Evolutionary conservation across 2,888 invertebrate genomes (phyloP), one percentile per base, ranked within the genome.

Genomic region (Syrphus vitripennis): DNA sequence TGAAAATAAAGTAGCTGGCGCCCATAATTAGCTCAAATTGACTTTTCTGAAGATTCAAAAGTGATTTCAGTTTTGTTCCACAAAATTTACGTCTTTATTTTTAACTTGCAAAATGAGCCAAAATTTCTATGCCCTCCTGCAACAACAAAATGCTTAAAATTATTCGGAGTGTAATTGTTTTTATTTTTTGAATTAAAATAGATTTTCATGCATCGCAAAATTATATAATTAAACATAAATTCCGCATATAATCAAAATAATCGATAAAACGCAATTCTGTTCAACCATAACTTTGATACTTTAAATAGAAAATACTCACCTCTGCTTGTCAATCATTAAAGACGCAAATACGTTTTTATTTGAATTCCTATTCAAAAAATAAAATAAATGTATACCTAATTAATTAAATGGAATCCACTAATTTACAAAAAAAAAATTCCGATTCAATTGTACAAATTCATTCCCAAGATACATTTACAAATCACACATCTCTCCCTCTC

Each of bases 351-450:
- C n/a, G n/a, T n/a, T 55, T 55, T 16, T 0, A 55, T 26, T 29
- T 55, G n/a, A n/a, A 2, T 10, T 40, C 4, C 12, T 21, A 14
- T 1, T 50, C 24, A 53, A 53, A 53, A n/a, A n/a, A n/a, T n/a
- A n/a, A n/a, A 55, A 31, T 16, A 31, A 61, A 61, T 57, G 59
- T 61, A 37, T n/a, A 61, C 24, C 12, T n/a, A 61, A 61, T 61
- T 61, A 61, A 40, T 37, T 61, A 21, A 61, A 34, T 57, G 16
- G 34, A 57, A 40, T 40, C 4, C n/a, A n/a, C 61, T 40, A 40
- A 63, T 63, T 59, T 37, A 37, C 34, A 59, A 16, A 40, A 48
- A 65, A 19, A 29, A 4, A 16, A 26, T 42, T n/a, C 48, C 31
- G 21, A 31, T 48, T 34, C 45, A 48, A 67, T 48, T 6, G 3